Evolutionary conservation across 2,797 vertebrate species (phyloP).

Genomic region (Sphenopsis melanotis): DNA sequence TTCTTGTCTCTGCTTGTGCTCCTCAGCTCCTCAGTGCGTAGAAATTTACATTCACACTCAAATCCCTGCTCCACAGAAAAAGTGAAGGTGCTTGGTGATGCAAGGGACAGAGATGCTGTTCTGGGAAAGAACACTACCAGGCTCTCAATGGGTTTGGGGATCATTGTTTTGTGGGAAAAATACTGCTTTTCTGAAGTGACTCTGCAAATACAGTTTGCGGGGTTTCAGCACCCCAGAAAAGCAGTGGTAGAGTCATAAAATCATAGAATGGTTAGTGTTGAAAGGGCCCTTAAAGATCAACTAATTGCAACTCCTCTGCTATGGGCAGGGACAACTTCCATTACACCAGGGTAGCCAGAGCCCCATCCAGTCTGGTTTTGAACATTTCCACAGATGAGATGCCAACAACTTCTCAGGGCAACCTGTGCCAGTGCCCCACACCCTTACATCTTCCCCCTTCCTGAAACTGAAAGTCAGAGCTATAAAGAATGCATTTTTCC

Average conservation of each 20-base stretch:
- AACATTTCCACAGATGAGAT: neutral
- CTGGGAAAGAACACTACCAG: neutral
- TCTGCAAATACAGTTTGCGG: neutral
- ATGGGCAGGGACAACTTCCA: neutral
- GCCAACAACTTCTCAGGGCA: neutral
- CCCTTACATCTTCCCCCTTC: neutral
- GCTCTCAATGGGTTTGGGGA: neutral
- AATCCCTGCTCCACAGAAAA: neutral
- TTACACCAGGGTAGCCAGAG: neutral
- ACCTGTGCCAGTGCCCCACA: neutral
- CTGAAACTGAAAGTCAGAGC: neutral
- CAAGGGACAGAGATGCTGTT: neutral
- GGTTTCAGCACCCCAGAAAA: neutral
- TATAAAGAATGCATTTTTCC: neutral
- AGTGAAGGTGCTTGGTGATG: neutral
- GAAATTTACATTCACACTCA: neutral
- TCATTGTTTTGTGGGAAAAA: neutral
- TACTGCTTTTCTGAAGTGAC: fast-evolving
- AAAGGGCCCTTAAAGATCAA: neutral
- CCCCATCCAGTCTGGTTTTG: neutral
- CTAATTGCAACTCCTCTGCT: neutral
- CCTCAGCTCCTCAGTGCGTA: neutral
- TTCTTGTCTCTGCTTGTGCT: neutral
- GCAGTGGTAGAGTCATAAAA: neutral
- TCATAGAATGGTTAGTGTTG: neutral